Percentiles rank a stretch among this genome's conserved stretches.
phyloP scores from a whole-genome alignment of 2,888 invertebrate genomes.

The Cerastoderma edule region DNA sequence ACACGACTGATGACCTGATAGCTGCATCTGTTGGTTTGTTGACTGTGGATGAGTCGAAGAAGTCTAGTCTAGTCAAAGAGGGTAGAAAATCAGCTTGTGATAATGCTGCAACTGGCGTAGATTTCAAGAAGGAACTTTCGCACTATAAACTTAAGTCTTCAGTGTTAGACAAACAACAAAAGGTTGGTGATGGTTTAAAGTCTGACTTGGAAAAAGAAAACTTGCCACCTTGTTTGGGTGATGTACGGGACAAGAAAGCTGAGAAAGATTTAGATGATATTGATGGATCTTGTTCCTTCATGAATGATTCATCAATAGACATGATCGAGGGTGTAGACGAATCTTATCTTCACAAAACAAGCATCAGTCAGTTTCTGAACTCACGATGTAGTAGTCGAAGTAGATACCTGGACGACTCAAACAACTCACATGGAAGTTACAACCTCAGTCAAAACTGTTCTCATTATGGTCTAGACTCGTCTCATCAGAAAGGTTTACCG shows the following conservation, averaged over 20 bases:
- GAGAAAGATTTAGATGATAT: neutral
- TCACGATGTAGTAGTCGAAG: conserved; percentile 52
- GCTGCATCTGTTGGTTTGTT: conserved; percentile 42
- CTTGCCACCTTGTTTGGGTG: neutral
- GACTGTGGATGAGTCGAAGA: neutral
- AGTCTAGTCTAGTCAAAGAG: neutral
- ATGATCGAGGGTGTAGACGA: conserved; percentile 48
- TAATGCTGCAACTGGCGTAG: too few relatives aligned
- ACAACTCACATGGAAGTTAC: conserved; percentile 18
- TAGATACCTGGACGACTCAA: conserved; percentile 48
- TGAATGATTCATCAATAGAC: conserved; percentile 24
- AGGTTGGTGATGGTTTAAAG: neutral
- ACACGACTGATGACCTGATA: conserved; percentile 59
- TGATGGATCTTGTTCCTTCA: neutral
- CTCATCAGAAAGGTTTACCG: conserved; percentile 21
- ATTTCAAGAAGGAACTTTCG: too few relatives aligned
- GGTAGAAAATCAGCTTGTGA: too few relatives aligned
- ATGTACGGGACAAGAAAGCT: neutral
- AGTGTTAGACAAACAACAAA: too few relatives aligned
- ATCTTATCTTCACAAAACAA: conserved; percentile 44
- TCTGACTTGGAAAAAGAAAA: conserved; percentile 18
- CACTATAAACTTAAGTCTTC: too few relatives aligned
- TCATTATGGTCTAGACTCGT: conserved; percentile 16
- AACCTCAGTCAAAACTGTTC: conserved; percentile 12
- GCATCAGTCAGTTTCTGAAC: conserved; percentile 59